Percentiles rank a stretch among this genome's conserved stretches.
These are phyloP conservation scores for Mystacornis crossleyi DNA, from an alignment of 2,113 vertebrate species.

Conservation along the genomic window DNA sequence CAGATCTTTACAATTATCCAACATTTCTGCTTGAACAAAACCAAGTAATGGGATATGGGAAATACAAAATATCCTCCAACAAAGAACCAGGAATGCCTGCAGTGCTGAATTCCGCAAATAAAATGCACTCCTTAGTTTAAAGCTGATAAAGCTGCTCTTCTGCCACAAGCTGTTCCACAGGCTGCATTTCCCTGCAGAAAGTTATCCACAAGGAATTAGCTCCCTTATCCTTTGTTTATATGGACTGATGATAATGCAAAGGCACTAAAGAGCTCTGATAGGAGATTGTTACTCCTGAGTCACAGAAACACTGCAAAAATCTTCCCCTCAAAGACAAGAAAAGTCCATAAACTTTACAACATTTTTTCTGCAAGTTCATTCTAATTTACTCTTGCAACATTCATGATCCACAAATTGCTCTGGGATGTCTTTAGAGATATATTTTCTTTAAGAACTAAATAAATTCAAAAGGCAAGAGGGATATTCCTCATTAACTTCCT, in stretches of 20 bases:
- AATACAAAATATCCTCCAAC: neutral
- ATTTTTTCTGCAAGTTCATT: neutral
- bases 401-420: neutral
- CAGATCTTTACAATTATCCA: neutral
- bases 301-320: neutral
- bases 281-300: conserved; percentile 8
- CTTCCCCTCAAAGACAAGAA: neutral
- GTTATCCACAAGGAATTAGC: conserved; percentile 34
- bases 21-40: neutral
- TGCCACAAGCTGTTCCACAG: neutral
- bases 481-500: neutral
- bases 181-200: conserved; percentile 32
- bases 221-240: conserved; percentile 57
- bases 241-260: conserved; percentile 2
- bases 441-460: neutral
- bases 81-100: neutral
- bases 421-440: neutral
- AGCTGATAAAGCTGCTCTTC: neutral
- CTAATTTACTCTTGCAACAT: neutral
- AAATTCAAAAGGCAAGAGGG: neutral
- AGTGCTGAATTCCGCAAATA: conserved; percentile 3
- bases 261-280: conserved; percentile 46
- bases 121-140: neutral
- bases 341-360: neutral
- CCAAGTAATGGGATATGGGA: neutral